A percentile compares a stretch with the other conserved stretches of the same genome.
Evolutionary conservation across 2,113 vertebrate genomes (phyloP).

Genomic region (Eretmochelys imbricata): DNA sequence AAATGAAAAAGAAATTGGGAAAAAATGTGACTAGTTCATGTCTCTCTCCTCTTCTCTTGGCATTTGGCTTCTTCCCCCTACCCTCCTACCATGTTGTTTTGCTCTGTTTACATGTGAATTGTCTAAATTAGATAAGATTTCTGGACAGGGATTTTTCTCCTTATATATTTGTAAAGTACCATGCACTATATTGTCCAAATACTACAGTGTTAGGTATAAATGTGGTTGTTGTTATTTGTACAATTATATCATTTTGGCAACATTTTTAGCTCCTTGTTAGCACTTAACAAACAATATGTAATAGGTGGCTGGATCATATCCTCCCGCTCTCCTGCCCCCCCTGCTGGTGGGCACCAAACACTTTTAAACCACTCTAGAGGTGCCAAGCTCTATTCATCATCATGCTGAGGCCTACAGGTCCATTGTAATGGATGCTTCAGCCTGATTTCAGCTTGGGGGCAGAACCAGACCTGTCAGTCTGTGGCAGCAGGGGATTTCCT

Average conservation of each 20-base stretch:
- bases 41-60: background rate
- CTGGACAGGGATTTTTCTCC: background rate
- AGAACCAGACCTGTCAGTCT: no score
- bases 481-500: background rate
- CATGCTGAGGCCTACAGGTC: fast-evolving
- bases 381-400: background rate
- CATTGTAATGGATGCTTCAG: background rate
- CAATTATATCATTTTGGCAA: background rate
- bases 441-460: background rate
- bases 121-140: background rate
- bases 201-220: background rate
- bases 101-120: background rate
- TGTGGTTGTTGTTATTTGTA: background rate
- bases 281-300: background rate
- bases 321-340: background rate
- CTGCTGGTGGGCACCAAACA: background rate
- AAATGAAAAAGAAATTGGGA: background rate
- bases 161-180: background rate
- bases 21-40: background rate
- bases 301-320: background rate
- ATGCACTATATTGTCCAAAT: background rate
- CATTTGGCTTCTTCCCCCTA: background rate
- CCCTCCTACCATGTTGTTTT: background rate
- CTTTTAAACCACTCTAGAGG: background rate
- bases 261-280: background rate